Percentiles rank a stretch among this genome's conserved stretches.
Evolutionary conservation across 2,797 vertebrate genomes (phyloP).

Genomic region (Rhyacichthys aspro): DNA sequence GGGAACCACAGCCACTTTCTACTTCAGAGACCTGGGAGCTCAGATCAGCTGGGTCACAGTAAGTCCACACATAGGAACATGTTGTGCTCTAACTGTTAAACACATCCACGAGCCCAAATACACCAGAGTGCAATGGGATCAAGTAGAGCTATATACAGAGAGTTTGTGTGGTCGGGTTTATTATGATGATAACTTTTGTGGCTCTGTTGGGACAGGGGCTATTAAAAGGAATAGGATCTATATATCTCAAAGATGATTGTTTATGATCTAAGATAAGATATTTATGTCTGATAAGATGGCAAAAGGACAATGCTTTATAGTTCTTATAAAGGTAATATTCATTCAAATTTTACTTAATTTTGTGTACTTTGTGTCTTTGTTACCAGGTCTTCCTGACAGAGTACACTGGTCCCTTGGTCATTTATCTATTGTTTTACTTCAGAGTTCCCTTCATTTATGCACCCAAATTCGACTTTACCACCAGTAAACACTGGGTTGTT

Average conservation of each 20-base stretch:
- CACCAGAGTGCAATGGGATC: slow-evolving; percentile 20
- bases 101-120: slow-evolving; percentile 3
- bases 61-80: slow-evolving; percentile 58
- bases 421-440: slow-evolving; percentile 95
- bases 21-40: slow-evolving; percentile 93
- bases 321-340: too few species aligned
- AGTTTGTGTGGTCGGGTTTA: slow-evolving; percentile 2
- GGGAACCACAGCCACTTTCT: slow-evolving; percentile 93
- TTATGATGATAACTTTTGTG: slow-evolving; percentile 6
- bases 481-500: slow-evolving; percentile 92
- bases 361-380: not conserved
- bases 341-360: not conserved
- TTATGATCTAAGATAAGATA: not conserved
- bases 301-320: too few species aligned
- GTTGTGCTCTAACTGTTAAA: not conserved
- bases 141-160: slow-evolving; percentile 33
- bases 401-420: slow-evolving; percentile 89
- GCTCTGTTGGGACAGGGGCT: not conserved
- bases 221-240: not conserved
- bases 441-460: slow-evolving; percentile 92
- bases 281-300: too few species aligned
- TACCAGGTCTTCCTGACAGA: slow-evolving; percentile 91
- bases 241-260: too few species aligned
- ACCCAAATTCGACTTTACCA: slow-evolving; percentile 91
- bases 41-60: slow-evolving; percentile 99